Evolutionary conservation across 2,888 invertebrate genomes (phyloP), one percentile per base, ranked within the genome.

Genomic region (Orthosia gracilis): DNA sequence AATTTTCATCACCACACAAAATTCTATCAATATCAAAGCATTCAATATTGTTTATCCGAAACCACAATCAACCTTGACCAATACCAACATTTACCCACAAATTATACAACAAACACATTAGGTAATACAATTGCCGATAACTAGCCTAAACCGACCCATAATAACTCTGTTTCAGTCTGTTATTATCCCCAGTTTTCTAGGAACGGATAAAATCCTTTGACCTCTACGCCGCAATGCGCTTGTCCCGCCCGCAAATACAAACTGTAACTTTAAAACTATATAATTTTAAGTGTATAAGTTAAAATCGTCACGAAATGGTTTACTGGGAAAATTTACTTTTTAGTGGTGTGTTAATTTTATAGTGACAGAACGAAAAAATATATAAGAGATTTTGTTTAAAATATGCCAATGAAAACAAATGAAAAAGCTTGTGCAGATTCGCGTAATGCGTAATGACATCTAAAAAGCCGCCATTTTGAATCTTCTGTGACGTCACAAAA

Each of bases 191-290:
- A 23, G 23, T 73, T 61, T 84, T 73, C 83, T 80, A 83, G 71
- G 71, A 84, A 84, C 52, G 47, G 45, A 62, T 73, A 73, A 68
- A 76, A 78, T 85, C 63, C 82, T 79, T 63, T 77, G 64, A 71
- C 82, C 79, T 23, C 21, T 26, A n/a, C 67, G 66, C 83, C 83
- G 87, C 87, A 87, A 65, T 87, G 87, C 87, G 87, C 86, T 86
- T 82, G 66, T 73, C 77, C 58, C 74, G 63, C 54, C 65, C 62
- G 50, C 61, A 68, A 62, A 68, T 63, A 66, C 17, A 58, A 59
- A 68, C 49, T 18, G 47, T 58, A 45, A 64, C 54, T 65, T 17
- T 26, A 63, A 61, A 31, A 45, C 23, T 70, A 65, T 57, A 52
- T 67, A 61, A 57, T 73, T 65, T 77, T 47, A 40, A 65, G 15